A percentile compares a stretch with the other conserved stretches of the same genome.
These are phyloP conservation scores for Germaria angustata DNA, from an alignment of 2,888 invertebrate species.

Conservation along the genomic window DNA sequence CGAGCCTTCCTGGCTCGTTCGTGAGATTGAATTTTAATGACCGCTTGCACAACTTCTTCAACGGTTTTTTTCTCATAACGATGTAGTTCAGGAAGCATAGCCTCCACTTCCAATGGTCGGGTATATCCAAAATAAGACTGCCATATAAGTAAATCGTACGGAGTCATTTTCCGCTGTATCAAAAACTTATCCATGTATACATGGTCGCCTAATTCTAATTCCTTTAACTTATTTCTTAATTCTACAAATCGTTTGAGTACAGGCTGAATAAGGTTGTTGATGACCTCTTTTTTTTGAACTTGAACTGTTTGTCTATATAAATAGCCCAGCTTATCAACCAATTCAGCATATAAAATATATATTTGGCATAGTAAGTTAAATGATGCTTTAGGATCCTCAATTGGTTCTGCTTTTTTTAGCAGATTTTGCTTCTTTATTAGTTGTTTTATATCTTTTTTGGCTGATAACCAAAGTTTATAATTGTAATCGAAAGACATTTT, in stretches of 20 bases:
- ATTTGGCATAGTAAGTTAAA: conserved; percentile 76
- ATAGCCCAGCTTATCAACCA: conserved; percentile 76
- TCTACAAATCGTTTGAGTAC: conserved; percentile 81
- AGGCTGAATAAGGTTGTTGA: conserved; percentile 73
- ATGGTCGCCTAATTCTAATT: conserved; percentile 82
- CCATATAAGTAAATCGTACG: conserved; percentile 82
- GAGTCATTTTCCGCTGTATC: conserved; percentile 84
- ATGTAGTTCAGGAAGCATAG: conserved; percentile 71
- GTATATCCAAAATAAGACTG: conserved; percentile 79
- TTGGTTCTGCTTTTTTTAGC: conserved; percentile 72
- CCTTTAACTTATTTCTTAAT: conserved; percentile 81
- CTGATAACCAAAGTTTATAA: conserved; percentile 81
- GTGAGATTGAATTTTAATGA: conserved; percentile 80
- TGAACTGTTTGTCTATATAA: conserved; percentile 77
- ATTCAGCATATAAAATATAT: conserved; percentile 75
- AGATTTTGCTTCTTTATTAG: conserved; percentile 78
- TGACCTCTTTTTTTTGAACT: conserved; percentile 77
- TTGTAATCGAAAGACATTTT: conserved; percentile 81
- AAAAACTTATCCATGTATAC: conserved; percentile 86
- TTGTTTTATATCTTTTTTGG: conserved; percentile 79
- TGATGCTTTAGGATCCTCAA: conserved; percentile 70
- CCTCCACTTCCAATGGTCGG: conserved; percentile 75
- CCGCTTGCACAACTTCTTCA: conserved; percentile 72
- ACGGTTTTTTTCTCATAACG: conserved; percentile 58
- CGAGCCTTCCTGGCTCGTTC: conserved; percentile 80